A percentile compares a stretch with the other conserved stretches of the same genome.
These are phyloP conservation scores for Prinia subflava DNA, from an alignment of 2,113 vertebrate species.

Conservation along the genomic window DNA sequence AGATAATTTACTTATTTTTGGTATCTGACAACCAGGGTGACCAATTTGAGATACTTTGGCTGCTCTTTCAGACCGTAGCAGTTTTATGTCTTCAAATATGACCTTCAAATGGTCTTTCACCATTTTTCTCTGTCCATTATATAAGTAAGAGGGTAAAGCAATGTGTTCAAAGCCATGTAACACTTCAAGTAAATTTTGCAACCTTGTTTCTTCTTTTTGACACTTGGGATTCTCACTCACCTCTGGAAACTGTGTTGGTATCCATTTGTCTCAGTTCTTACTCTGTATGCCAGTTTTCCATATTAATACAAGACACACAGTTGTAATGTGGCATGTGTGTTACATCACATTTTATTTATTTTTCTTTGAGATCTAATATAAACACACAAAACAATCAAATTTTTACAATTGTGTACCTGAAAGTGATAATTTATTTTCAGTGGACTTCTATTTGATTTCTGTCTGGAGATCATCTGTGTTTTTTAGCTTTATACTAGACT, in stretches of 20 bases:
- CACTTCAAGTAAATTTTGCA: not conserved
- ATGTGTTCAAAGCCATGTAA: not conserved
- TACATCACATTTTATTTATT: not conserved
- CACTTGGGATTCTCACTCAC: not conserved
- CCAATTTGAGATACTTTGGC: not conserved
- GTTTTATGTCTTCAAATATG: not conserved
- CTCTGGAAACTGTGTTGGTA: not conserved
- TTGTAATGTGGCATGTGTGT: not conserved
- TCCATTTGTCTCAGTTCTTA: not conserved
- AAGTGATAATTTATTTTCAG: not conserved
- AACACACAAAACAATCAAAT: not conserved
- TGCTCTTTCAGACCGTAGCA: not conserved
- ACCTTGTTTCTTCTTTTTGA: not conserved
- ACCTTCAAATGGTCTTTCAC: no score
- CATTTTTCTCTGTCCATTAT: not conserved
- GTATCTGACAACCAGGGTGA: not conserved
- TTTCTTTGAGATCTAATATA: not conserved
- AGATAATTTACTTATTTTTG: not conserved
- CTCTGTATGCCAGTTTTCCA: not conserved
- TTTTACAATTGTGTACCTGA: not conserved
- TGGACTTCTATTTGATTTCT: not conserved
- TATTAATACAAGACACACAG: not conserved
- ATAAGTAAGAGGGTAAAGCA: not conserved
- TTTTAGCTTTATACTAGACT: not conserved
- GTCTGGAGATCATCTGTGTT: not conserved